phyloP scores from a whole-genome alignment of 1,140 invertebrate genomes.

The Calliphora vicina region DNA sequence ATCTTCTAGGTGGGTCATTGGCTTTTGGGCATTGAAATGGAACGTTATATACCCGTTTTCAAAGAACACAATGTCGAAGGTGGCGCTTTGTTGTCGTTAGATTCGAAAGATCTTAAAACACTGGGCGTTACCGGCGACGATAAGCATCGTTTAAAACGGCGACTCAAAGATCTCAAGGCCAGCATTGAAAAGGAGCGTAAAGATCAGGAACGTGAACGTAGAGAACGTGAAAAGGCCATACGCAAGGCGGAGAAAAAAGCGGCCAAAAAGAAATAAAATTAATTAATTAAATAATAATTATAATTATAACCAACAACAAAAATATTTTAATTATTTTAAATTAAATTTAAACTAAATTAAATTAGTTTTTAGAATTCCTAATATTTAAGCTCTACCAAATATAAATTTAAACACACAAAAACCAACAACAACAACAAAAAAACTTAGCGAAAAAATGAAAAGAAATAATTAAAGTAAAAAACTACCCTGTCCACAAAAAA shows the following conservation, averaged over 20 bases:
- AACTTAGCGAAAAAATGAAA: background rate
- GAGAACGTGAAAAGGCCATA: slow-evolving; percentile 78
- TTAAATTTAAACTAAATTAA: slow-evolving; percentile 30
- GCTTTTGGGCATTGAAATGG: slow-evolving; percentile 81
- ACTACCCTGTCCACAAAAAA: slow-evolving; percentile 16
- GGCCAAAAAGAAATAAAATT: slow-evolving; percentile 70
- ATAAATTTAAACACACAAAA: background rate
- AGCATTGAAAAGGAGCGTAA: slow-evolving; percentile 82
- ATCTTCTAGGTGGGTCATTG: slow-evolving; percentile 82
- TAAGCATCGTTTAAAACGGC: slow-evolving; percentile 84
- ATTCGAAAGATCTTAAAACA: slow-evolving; percentile 87
- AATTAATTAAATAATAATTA: slow-evolving; percentile 21
- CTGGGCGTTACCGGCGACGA: slow-evolving; percentile 83
- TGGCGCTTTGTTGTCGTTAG: slow-evolving; percentile 79
- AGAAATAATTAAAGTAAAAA: too few relatives aligned
- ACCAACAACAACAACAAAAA: background rate
- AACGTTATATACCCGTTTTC: slow-evolving; percentile 85
- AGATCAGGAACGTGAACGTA: slow-evolving; percentile 76
- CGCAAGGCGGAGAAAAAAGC: slow-evolving; percentile 83
- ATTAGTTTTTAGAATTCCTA: background rate
- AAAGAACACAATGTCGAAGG: slow-evolving; percentile 86
- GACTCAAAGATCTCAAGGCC: slow-evolving; percentile 84
- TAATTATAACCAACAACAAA: background rate
- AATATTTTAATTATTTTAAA: slow-evolving; percentile 31
- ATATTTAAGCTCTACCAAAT: slow-evolving; percentile 26